Base-by-base conservation (phyloP, 2,113 vertebrate species). In the Percopsis transmontana region DNA sequence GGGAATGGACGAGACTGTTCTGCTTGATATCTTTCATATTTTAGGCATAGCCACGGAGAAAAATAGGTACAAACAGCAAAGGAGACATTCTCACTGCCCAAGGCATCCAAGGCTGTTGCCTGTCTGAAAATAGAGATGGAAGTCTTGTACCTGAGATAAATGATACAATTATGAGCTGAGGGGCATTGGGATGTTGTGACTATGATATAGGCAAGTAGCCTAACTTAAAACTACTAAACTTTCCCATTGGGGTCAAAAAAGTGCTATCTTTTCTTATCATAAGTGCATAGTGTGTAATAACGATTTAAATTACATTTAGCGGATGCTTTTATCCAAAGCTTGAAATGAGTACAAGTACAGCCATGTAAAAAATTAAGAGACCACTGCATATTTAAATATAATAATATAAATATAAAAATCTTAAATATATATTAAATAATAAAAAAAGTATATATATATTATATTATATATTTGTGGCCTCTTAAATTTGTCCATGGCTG, bases 91-190 rank as follows among this genome's bases (percentile, higher is more conserved):
- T 38, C n/a, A 66, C 18, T 4, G 61, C 73, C 72, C 13, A 51
- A 74, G 71, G 76, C 73, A 2, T 58, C 72, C 19, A 27, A 42
- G 80, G 54, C 60, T 18, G 68, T 55, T 44, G 80, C 58, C 60
- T 18, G 68, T 55, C 66, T 71, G 73, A 72, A 79, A 85, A 77
- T 68, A 81, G 63, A 83, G 60, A 78, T 8, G 20, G 59, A 68
- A 66, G 57, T 48, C 48, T 72, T 47, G 60, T 68, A 58, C 64
- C 54, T 62, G 52, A 80, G 73, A 62, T 65, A 47, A 63, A 77
- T 76, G 73, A 83, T 56, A 66, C 51, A 58, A 66, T 58, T 58
- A 82, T 82, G 74, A 60, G 67, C 64, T 72, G 67, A 72, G 56
- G 3, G 58, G 40, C 59, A 2, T 14, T 7, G 48, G 64, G 73